Percentiles rank a stretch among this genome's conserved stretches.
These are phyloP conservation scores for Acanthurus lineatus DNA, from an alignment of 2,797 vertebrate species.

Conservation along the genomic window DNA sequence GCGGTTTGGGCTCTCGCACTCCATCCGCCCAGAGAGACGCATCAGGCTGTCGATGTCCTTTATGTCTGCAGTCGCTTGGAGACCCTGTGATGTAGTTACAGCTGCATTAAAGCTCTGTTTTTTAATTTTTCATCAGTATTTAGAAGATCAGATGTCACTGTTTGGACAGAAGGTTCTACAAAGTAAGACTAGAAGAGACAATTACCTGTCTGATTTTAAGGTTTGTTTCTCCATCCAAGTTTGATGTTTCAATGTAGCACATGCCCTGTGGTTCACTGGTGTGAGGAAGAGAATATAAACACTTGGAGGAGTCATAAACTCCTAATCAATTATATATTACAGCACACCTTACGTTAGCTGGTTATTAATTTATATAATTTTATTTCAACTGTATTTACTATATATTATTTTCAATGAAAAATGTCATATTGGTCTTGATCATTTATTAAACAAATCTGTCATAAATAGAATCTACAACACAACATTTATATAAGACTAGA, in stretches of 20 bases:
- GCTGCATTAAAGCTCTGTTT: background rate
- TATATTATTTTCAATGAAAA: background rate
- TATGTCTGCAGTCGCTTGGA: constrained; percentile 92
- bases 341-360: constrained; percentile 4
- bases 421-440: background rate
- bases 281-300: constrained; percentile 56
- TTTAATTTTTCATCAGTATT: background rate
- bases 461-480: background rate
- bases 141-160: background rate
- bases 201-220: constrained; percentile 98
- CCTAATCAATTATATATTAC: background rate
- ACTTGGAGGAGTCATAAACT: constrained; percentile 24
- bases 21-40: constrained; percentile 93
- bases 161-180: background rate
- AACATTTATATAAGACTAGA: constrained; percentile 17
- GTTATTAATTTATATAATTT: constrained; percentile 2
- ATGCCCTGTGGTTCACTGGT: constrained; percentile 97
- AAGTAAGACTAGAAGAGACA: background rate
- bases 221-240: constrained; percentile 99
- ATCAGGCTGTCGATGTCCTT: constrained; percentile 94
- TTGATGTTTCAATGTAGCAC: constrained; percentile 99
- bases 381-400: too few relatives aligned
- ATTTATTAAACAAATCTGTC: background rate
- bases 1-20: constrained; percentile 97
- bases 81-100: constrained; percentile 85